Conservation (phyloP, 2,888 invertebrate genomes). For the Autographa gamma region DNA sequence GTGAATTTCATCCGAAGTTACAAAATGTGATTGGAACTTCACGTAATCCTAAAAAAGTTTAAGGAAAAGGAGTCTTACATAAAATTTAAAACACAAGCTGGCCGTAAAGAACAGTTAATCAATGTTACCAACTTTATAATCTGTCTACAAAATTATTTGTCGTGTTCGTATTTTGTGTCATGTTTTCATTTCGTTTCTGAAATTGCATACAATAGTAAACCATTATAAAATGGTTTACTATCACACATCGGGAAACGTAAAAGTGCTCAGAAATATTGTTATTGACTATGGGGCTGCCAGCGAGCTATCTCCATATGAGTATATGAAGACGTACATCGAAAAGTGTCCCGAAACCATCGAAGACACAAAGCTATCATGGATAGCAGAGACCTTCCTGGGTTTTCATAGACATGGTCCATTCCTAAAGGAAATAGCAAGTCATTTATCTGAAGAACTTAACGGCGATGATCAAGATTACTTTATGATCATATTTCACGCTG, state of each 20-base stretch:
- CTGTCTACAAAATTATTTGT: conserved; percentile 70
- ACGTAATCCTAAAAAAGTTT: conserved; percentile 3
- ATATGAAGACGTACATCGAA: conserved; percentile 79
- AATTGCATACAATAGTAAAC: conserved; percentile 51
- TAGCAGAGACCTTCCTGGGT: conserved; percentile 78
- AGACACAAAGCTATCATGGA: conserved; percentile 80
- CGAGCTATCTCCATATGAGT: conserved; percentile 78
- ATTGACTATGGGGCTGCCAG: conserved; percentile 69
- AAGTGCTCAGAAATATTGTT: conserved; percentile 76
- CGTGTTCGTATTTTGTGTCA: conserved; percentile 65
- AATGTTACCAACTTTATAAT: background rate
- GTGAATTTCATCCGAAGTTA: background rate
- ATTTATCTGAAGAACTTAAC: conserved; percentile 72
- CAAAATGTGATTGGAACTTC: background rate
- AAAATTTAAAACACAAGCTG: conserved; percentile 15
- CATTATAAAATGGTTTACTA: conserved; percentile 80
- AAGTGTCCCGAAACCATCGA: conserved; percentile 76
- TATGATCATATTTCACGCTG: conserved; percentile 75
- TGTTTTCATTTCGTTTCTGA: conserved; percentile 66
- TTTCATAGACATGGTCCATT: conserved; percentile 77
- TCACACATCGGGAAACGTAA: conserved; percentile 80
- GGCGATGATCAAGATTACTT: conserved; percentile 78
- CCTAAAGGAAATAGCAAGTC: conserved; percentile 68
- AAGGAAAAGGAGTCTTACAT: conserved; percentile 20
- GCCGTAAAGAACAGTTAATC: conserved; percentile 15